Percentiles rank a stretch among this genome's conserved stretches.
phyloP scores from a whole-genome alignment of 2,113 vertebrate genomes.

The Pituophis catenifer region DNA sequence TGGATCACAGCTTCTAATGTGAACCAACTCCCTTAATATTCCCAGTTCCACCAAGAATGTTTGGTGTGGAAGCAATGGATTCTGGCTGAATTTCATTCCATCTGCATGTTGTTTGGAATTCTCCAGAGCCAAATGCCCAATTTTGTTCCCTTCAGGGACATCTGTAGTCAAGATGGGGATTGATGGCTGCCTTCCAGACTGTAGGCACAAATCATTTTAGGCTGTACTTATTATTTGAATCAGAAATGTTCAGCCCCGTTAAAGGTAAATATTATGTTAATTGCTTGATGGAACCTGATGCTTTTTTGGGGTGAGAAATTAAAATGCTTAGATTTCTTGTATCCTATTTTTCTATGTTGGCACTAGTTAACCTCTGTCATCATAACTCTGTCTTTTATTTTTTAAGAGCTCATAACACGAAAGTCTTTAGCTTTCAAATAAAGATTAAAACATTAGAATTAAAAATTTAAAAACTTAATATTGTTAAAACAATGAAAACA shows the following conservation, averaged over 20 bases:
- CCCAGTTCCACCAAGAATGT: background rate
- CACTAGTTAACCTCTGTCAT: background rate
- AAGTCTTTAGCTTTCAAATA: background rate
- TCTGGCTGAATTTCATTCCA: background rate
- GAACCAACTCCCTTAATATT: background rate
- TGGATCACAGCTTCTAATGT: background rate
- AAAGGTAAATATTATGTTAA: background rate
- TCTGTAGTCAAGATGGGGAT: background rate
- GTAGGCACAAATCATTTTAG: background rate
- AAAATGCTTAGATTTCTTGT: background rate
- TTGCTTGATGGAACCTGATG: background rate
- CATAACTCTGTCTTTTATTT: background rate
- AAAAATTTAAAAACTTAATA: background rate
- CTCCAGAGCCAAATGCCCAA: background rate
- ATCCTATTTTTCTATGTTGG: background rate
- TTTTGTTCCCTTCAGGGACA: background rate
- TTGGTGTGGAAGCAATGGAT: background rate
- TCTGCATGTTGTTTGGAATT: background rate
- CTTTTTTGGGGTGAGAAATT: background rate
- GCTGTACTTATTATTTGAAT: background rate
- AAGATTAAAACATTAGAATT: background rate
- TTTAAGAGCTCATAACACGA: background rate
- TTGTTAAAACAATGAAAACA: background rate
- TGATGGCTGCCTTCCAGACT: background rate
- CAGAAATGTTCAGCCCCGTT: background rate